These are phyloP conservation scores for Alectoris magna DNA, from an alignment of 2,797 vertebrate species.

Conservation along the genomic window DNA sequence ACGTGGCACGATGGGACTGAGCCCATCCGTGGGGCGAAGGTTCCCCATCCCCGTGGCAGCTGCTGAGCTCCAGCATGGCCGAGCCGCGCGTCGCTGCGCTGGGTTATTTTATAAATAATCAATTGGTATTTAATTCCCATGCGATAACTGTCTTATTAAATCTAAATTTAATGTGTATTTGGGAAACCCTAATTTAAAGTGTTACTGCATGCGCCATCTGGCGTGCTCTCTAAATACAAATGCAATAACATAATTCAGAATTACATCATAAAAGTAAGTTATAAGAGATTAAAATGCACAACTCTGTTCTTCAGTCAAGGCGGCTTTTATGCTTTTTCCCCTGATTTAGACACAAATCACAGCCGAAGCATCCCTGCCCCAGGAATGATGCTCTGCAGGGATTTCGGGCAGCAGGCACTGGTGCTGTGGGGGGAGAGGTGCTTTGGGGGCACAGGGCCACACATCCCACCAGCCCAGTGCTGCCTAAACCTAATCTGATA, in stretches of 20 bases:
- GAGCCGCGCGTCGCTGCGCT: neutral
- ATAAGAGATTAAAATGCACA: slow-evolving; percentile 51
- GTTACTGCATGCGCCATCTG: slow-evolving; percentile 70
- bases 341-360: slow-evolving; percentile 59
- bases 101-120: slow-evolving; percentile 42
- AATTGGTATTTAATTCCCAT: slow-evolving; percentile 66
- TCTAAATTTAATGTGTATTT: slow-evolving; percentile 75
- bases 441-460: neutral
- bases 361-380: neutral
- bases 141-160: slow-evolving; percentile 76
- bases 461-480: fast-evolving
- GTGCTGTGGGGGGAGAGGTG: no score
- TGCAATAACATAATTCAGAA: slow-evolving; percentile 67
- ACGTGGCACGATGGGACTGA: no score
- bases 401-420: neutral
- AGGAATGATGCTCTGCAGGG: slow-evolving; percentile 1
- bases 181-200: slow-evolving; percentile 73
- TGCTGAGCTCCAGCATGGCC: fast-evolving
- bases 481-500: neutral
- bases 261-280: slow-evolving; percentile 58
- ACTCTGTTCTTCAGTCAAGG: slow-evolving; percentile 30
- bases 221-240: slow-evolving; percentile 62
- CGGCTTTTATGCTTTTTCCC: slow-evolving; percentile 53
- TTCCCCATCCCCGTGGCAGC: neutral
- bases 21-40: no score